These are phyloP conservation scores for Lepus timidus DNA, from an alignment of 2,113 vertebrate species.

Conservation along the genomic window DNA sequence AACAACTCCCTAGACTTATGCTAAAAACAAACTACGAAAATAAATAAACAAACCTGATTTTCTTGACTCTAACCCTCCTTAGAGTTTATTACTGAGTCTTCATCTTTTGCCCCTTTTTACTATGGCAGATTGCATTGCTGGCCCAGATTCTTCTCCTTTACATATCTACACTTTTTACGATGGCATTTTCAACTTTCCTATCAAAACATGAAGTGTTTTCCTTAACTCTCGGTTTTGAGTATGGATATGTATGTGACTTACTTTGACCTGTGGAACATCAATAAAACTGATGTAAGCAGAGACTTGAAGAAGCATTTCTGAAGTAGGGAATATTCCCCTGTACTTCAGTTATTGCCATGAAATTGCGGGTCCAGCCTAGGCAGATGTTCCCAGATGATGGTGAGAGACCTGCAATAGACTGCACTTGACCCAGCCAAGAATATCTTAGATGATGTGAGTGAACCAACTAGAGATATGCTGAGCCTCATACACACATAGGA, in stretches of 20 bases:
- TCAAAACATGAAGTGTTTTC: neutral
- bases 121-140: neutral
- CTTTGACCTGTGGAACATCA: neutral
- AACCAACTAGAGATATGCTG: neutral
- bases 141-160: neutral
- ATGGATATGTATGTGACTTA: neutral
- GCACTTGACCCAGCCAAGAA: neutral
- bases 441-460: neutral
- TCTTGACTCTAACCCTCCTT: neutral
- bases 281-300: neutral
- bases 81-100: constrained; percentile 10
- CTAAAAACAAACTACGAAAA: constrained; percentile 6
- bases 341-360: neutral
- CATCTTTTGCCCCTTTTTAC: neutral
- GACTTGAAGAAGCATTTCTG: neutral
- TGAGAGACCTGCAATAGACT: neutral
- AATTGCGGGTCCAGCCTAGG: neutral
- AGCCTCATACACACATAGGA: neutral
- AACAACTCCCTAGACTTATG: neutral
- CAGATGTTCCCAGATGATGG: neutral
- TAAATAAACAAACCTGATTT: neutral
- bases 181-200: neutral
- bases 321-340: neutral
- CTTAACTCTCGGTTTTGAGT: neutral
- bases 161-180: neutral